A percentile compares a stretch with the other conserved stretches of the same genome.
phyloP scores from a whole-genome alignment of 1,140 invertebrate species.

The Gyrodactylus salaris region DNA sequence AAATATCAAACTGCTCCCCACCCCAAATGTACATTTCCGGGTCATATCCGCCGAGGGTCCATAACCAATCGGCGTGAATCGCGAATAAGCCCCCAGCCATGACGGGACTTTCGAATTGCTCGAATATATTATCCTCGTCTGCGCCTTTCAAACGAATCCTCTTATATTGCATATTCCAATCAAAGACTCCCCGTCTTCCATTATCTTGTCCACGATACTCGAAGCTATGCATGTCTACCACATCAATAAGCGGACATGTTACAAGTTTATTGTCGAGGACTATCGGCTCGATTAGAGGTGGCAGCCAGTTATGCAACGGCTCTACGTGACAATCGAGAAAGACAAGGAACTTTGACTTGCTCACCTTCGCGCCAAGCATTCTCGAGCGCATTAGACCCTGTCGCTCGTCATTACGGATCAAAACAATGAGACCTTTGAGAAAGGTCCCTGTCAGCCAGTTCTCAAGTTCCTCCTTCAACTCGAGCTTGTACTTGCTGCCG shows the following conservation, averaged over 20 bases:
- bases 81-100: slow-evolving; percentile 37
- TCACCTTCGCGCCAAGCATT: slow-evolving; percentile 43
- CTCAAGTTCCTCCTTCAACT: neutral
- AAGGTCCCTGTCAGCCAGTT: neutral
- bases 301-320: slow-evolving; percentile 70
- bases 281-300: slow-evolving; percentile 60
- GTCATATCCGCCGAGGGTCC: slow-evolving; percentile 33
- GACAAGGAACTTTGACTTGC: slow-evolving; percentile 53
- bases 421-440: neutral
- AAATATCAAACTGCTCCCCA: slow-evolving; percentile 32
- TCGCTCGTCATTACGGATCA: slow-evolving; percentile 31
- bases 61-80: slow-evolving; percentile 29
- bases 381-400: slow-evolving; percentile 55
- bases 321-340: slow-evolving; percentile 78
- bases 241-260: slow-evolving; percentile 80
- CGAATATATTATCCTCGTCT: slow-evolving; percentile 41
- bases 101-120: slow-evolving; percentile 43
- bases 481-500: slow-evolving; percentile 25
- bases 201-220: slow-evolving; percentile 28
- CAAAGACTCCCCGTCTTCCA: slow-evolving; percentile 70
- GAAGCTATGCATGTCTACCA: slow-evolving; percentile 52
- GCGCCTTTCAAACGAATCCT: slow-evolving; percentile 45
- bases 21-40: slow-evolving; percentile 34
- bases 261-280: slow-evolving; percentile 46
- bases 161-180: slow-evolving; percentile 88